phyloP scores from a whole-genome alignment of 2,797 vertebrate species.

The Miichthys miiuy region DNA sequence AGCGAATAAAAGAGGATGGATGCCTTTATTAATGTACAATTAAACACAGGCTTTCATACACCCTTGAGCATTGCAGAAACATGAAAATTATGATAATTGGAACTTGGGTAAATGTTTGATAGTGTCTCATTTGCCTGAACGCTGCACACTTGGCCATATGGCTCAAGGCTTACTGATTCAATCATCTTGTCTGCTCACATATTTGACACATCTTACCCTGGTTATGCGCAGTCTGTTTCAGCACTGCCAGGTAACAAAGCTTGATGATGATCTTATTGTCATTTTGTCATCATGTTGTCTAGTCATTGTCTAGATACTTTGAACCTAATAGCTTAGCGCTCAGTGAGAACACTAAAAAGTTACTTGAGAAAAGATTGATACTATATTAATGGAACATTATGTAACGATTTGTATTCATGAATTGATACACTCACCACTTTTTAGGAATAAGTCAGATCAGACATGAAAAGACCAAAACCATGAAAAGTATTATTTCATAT shows the following conservation, averaged over 20 bases:
- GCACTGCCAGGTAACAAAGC: not conserved
- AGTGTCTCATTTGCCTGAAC: constrained; percentile 45
- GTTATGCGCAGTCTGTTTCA: constrained; percentile 14
- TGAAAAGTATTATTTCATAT: not conserved
- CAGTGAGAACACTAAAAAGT: not conserved
- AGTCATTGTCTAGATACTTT: not conserved
- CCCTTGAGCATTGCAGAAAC: constrained; percentile 30
- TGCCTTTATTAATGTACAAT: constrained; percentile 52
- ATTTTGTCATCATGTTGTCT: not conserved
- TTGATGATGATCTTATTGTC: not conserved
- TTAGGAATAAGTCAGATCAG: not conserved
- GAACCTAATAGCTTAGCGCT: not conserved
- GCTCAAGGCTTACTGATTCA: constrained; percentile 32
- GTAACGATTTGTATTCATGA: not conserved
- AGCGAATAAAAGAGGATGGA: constrained; percentile 13
- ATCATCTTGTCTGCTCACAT: constrained; percentile 15
- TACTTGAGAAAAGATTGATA: not conserved
- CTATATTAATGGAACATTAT: not conserved
- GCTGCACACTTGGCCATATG: constrained; percentile 28
- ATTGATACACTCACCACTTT: not conserved
- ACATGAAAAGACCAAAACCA: not conserved
- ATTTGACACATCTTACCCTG: constrained; percentile 1
- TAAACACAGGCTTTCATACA: constrained; percentile 29
- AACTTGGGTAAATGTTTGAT: constrained; percentile 56
- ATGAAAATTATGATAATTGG: constrained; percentile 49